Evolutionary conservation across 2,113 vertebrate genomes (phyloP), one percentile per base, ranked within the genome.

Genomic region (Willisornis vidua): DNA sequence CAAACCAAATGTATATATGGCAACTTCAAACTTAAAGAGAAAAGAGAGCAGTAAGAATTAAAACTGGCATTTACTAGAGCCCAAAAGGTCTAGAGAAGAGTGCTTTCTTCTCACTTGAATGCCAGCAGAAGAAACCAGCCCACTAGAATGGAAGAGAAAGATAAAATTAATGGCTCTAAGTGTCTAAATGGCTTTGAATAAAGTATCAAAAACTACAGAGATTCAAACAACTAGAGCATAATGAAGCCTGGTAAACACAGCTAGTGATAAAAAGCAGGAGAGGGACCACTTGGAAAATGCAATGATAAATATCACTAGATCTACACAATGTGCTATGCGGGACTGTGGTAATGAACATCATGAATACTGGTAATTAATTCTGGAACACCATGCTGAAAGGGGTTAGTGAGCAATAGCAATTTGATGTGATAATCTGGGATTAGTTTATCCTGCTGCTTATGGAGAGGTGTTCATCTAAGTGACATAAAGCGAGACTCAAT

Each of bases 351-450:
- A 76, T 1, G 0, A 96, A 80, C 79, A 51, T 59, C 85, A 52
- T 70, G 59, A 91, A 67, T 74, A 31, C n/a, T 46, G 45, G 48
- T 52, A 96, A 96, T 96, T 96, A 95, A 96, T 94, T 91, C 93
- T 57, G 70, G 66, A 91, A 73, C 81, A 93, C 63, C 75, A 66
- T 0, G 0, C 84, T 66, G 63, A 95, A 87, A 24, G 83, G 51
- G 62, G 91, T 58, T 78, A 87, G 87, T 58, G 55, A 94, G 89
- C 78, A 89, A 83, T 1, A 9, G 63, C 43, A 85, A 76, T 90
- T 62, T 83, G 55, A 80, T 63, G 71, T 28, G 75, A 90, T 95
- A 93, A 90, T 77, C 85, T 70, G 39, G 58, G 63, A 89, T 80
- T 89, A 93, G 68, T 87, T 84, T 62, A 94, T 71, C n/a, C 33